Conservation (phyloP, 2,888 invertebrate genomes). For the Mechanitis mazaeus region DNA sequence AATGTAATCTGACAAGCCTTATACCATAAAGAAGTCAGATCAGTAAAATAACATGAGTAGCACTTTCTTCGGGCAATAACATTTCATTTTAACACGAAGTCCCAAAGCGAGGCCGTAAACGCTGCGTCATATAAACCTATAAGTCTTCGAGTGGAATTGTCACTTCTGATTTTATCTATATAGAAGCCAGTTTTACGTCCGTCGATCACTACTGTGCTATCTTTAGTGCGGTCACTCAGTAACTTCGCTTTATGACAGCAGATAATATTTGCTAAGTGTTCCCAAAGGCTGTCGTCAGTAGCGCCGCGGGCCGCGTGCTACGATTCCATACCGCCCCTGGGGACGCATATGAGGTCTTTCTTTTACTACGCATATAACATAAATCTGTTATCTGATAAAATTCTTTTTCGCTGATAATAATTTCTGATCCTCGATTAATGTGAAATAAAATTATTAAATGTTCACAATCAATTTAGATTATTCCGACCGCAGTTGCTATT, state of each 20-base stretch:
- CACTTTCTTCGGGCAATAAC: conserved; percentile 20
- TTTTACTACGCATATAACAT: conserved; percentile 7
- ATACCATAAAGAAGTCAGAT: not conserved
- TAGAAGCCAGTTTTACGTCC: conserved; percentile 25
- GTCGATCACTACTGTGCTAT: conserved; percentile 36
- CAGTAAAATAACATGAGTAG: conserved; percentile 17
- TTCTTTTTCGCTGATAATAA: not conserved
- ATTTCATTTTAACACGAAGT: conserved; percentile 30
- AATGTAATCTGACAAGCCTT: conserved; percentile 2
- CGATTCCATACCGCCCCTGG: conserved; percentile 10
- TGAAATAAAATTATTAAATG: conserved; percentile 1
- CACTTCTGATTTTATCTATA: conserved; percentile 45
- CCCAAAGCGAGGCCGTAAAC: conserved; percentile 38
- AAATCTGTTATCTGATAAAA: not conserved
- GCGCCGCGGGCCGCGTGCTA: conserved; percentile 14
- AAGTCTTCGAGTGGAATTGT: conserved; percentile 37
- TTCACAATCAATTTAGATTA: conserved; percentile 4
- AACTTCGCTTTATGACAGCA: conserved; percentile 39
- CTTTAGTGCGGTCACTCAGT: conserved; percentile 44
- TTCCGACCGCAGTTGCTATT: conserved; percentile 2
- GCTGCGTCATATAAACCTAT: conserved; percentile 37
- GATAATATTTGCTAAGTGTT: conserved; percentile 29
- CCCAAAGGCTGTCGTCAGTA: conserved; percentile 12
- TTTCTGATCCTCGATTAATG: not conserved
- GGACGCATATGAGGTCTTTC: conserved; percentile 7